Base-by-base conservation (phyloP, 2,113 vertebrate species). In the Odontophorus gujanensis region DNA sequence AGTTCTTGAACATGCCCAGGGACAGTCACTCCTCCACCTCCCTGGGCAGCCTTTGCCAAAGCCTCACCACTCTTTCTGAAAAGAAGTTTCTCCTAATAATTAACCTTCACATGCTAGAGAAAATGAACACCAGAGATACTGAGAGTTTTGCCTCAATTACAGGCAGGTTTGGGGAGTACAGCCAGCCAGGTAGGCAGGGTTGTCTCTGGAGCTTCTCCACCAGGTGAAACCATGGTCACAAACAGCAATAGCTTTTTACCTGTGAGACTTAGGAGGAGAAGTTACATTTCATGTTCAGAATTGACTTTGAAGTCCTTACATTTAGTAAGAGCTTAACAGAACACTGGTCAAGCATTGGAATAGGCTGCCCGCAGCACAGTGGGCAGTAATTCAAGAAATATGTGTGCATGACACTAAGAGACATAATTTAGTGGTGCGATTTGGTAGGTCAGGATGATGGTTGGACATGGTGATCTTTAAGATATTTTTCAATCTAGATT, bases 41-140 rank as follows among this genome's bases (percentile, higher is more conserved):
- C 15, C 26, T 53, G 26, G 51, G 51, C 26, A 53, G 26, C 51
- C 51, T 53, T 26, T 26, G 25, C 24, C 24, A 51, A 24, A 25
- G 24, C 13, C 50, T 51, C 13, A 51, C 50, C 50, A 51, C 13
- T 26, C 50, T 25, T 51, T 51, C 14, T 26, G 50, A 51, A 24
- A 51, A 51, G 45, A 20, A 47, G 50, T 25, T 26, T 14, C 25
- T 51, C 24, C 50, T 51, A 51, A 13, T 26, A 51, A 14, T 51
- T 25, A 51, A 24, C 50, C 24, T 15, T 7, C 4, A 3, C 13
- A 16, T 68, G 34, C 28, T 43, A 38, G 25, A 72, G 22, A 7
- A 67, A 48, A 69, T 3, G 22, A 11, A 4, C 19, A 55, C 10
- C n/a, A 40, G 13, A 55, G 36, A 24, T 53, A 11, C 0, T 0